Evolutionary conservation across 1,140 invertebrate species (phyloP).

Genomic region (Plodia interpunctella): DNA sequence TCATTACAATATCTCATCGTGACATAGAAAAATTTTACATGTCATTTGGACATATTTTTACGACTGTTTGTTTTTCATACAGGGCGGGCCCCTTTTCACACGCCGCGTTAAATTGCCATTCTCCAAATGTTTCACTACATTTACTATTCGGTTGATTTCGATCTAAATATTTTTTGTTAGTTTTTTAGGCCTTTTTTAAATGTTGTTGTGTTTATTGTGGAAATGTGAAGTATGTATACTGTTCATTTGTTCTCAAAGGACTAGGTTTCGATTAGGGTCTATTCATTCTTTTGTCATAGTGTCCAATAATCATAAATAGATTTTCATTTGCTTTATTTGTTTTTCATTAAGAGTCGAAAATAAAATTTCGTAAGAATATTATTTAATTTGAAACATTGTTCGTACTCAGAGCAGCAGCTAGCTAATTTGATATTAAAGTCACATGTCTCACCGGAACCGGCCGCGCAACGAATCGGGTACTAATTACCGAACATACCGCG

Average conservation of each 20-base stretch:
- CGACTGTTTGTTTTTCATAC: conserved; percentile 68
- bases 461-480: conserved; percentile 49
- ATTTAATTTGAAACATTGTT: too few relatives aligned
- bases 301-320: too few relatives aligned
- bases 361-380: too few relatives aligned
- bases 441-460: conserved; percentile 35
- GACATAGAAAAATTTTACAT: conserved; percentile 75
- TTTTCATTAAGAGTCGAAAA: too few relatives aligned
- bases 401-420: background rate
- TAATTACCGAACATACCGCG: conserved; percentile 52
- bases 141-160: conserved; percentile 29
- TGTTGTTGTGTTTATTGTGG: conserved; percentile 2
- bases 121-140: conserved; percentile 35
- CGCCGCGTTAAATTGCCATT: conserved; percentile 42
- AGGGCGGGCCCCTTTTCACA: conserved; percentile 54
- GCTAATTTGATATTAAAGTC: conserved; percentile 4
- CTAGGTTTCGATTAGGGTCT: too few relatives aligned
- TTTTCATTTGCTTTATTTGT: too few relatives aligned
- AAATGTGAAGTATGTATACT: too few relatives aligned
- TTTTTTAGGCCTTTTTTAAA: conserved; percentile 10
- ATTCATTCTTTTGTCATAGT: too few relatives aligned
- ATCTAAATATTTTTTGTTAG: conserved; percentile 19
- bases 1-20: conserved; percentile 74
- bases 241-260: too few relatives aligned
- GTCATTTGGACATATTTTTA: conserved; percentile 68